Percentiles rank a stretch among this genome's conserved stretches.
These are phyloP conservation scores for Pelobates cultripes DNA, from an alignment of 2,797 vertebrate genomes.

Conservation along the genomic window DNA sequence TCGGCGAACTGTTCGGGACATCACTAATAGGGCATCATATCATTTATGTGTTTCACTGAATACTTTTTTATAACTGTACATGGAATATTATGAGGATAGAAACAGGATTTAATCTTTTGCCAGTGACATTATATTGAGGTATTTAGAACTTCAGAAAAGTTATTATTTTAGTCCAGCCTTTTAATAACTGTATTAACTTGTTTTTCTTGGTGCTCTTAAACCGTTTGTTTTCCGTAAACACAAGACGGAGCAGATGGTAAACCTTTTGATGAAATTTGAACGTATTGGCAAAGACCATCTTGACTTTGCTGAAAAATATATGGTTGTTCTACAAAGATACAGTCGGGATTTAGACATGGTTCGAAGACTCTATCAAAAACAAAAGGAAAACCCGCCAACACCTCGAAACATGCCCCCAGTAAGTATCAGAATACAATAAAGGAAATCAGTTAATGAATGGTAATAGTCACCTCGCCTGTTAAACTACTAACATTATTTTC, in stretches of 20 bases:
- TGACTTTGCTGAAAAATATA: slow-evolving; percentile 73
- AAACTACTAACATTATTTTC: background rate
- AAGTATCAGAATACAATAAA: slow-evolving; percentile 53
- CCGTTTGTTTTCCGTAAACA: background rate
- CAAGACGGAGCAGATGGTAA: slow-evolving; percentile 78
- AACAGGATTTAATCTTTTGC: too few species aligned
- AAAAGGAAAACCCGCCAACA: slow-evolving; percentile 75
- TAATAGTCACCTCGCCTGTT: background rate
- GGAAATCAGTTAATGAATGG: background rate
- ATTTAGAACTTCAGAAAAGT: too few species aligned
- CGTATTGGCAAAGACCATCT: slow-evolving; percentile 65
- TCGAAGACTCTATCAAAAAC: slow-evolving; percentile 74
- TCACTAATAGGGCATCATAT: too few species aligned
- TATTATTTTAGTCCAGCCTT: too few species aligned
- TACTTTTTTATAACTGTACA: too few species aligned
- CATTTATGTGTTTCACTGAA: too few species aligned
- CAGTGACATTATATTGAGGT: too few species aligned
- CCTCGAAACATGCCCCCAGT: slow-evolving; percentile 80
- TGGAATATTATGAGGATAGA: too few species aligned
- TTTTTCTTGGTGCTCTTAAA: too few species aligned
- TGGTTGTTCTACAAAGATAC: slow-evolving; percentile 74
- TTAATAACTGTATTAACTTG: too few species aligned
- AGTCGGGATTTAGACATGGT: slow-evolving; percentile 76
- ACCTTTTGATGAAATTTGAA: slow-evolving; percentile 75
- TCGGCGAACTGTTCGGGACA: too few species aligned